A percentile compares a stretch with the other conserved stretches of the same genome.
Conservation (phyloP, 2,888 invertebrate species). For the Branchellion lobata region DNA sequence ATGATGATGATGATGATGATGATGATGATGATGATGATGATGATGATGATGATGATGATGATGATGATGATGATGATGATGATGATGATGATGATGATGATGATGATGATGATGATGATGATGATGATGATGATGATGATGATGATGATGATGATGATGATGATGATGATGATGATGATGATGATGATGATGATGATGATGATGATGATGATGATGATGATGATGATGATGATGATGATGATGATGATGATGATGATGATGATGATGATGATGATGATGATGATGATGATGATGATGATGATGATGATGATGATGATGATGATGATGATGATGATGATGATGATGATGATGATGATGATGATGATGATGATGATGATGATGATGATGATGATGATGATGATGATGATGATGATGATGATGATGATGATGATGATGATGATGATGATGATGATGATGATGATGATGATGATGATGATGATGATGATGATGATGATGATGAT, state of each 20-base stretch:
- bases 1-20: conserved; percentile 41
- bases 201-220: conserved; percentile 42
- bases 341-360: conserved; percentile 42
- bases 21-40: conserved; percentile 42
- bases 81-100: conserved; percentile 42
- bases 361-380: conserved; percentile 41
- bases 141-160: conserved; percentile 42
- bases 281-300: conserved; percentile 43
- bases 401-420: conserved; percentile 43
- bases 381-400: conserved; percentile 42
- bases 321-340: conserved; percentile 42
- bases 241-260: conserved; percentile 41
- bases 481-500: conserved; percentile 41
- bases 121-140: conserved; percentile 41
- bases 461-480: conserved; percentile 42
- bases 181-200: conserved; percentile 43
- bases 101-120: conserved; percentile 42
- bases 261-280: conserved; percentile 42
- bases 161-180: conserved; percentile 43
- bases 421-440: conserved; percentile 43
- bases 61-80: conserved; percentile 43
- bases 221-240: conserved; percentile 42
- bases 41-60: conserved; percentile 43
- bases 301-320: conserved; percentile 43
- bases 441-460: conserved; percentile 42